Evolutionary conservation across 2,888 invertebrate genomes (phyloP), one percentile per base, ranked within the genome.

Genomic region (Spialia ferax): DNA sequence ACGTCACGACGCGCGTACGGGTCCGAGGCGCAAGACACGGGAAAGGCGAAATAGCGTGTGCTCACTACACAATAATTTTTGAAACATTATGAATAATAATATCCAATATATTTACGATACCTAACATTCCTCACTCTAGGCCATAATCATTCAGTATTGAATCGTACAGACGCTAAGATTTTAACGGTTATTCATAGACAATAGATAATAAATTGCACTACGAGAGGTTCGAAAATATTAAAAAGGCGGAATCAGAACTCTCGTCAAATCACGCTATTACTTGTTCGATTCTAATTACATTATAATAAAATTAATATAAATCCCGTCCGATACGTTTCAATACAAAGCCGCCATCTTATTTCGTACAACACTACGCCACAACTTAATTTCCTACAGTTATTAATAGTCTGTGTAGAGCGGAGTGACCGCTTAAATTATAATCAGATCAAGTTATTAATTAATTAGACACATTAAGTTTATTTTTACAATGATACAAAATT

Each of bases 41-140:
- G 84, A 89, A 89, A 90, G 91, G 91, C 91, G 88, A 88, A 84
- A 88, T 79, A 87, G 87, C 87, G 81, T 84, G 89, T 85, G 84
- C 86, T 80, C 74, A 79, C 89, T 90, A 90, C 85, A 82, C 83
- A 82, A 72, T 59, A 65, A 65, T 38, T 65, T 59, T 65, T 57
- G 50, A 65, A 66, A 66, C 35, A 13, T 66, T 66, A 64, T 55
- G 62, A 63, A 54, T 70, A 68, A 60, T 61, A 64, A 66, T 55
- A 63, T 63, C 66, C 67, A 48, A 64, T 62, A 69, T 55, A 29
- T 55, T 59, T 62, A 59, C 62, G 23, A 69, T 62, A 69, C 63
- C 65, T 70, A 65, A 55, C 60, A 32, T 45, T 22, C 59, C 38
- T n/a, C 26, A n/a, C 22, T 18, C 50, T 32, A 64, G 42, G 60